Evolutionary conservation across 2,113 vertebrate species (phyloP).

Genomic region (Himantopus leucocephalus): DNA sequence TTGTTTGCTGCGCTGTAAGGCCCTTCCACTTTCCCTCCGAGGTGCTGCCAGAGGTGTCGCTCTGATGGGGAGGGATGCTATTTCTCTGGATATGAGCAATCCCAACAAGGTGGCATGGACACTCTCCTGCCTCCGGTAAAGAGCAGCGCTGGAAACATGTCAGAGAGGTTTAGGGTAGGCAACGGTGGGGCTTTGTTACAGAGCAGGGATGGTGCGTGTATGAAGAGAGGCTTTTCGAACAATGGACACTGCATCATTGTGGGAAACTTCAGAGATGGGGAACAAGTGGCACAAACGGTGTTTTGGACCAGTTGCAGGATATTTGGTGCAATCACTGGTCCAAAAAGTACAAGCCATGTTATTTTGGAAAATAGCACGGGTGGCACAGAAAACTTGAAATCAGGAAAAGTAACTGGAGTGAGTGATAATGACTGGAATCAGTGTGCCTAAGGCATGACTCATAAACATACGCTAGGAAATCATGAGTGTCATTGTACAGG

Average conservation of each 20-base stretch:
- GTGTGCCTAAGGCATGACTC: background rate
- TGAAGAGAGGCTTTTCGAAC: background rate
- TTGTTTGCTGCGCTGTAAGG: background rate
- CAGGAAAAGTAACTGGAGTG: background rate
- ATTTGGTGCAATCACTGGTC: too few species aligned
- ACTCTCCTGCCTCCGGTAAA: background rate
- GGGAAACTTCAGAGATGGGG: background rate
- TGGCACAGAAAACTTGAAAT: background rate
- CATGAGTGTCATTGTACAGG: background rate
- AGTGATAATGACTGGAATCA: background rate
- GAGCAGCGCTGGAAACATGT: background rate
- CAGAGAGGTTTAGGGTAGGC: background rate
- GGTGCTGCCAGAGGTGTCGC: background rate
- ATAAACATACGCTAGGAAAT: background rate
- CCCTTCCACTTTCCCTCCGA: background rate
- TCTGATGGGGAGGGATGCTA: background rate
- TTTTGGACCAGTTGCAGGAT: background rate
- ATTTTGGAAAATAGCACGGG: background rate
- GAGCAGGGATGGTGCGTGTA: background rate
- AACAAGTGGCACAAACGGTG: background rate
- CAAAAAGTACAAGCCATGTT: background rate
- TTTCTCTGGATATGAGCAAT: background rate
- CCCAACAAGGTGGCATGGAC: background rate
- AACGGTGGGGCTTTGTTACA: background rate
- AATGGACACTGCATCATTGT: too few species aligned